These are phyloP conservation scores for Chaenodraco wilsoni DNA, from an alignment of 2,797 vertebrate genomes.

Conservation along the genomic window DNA sequence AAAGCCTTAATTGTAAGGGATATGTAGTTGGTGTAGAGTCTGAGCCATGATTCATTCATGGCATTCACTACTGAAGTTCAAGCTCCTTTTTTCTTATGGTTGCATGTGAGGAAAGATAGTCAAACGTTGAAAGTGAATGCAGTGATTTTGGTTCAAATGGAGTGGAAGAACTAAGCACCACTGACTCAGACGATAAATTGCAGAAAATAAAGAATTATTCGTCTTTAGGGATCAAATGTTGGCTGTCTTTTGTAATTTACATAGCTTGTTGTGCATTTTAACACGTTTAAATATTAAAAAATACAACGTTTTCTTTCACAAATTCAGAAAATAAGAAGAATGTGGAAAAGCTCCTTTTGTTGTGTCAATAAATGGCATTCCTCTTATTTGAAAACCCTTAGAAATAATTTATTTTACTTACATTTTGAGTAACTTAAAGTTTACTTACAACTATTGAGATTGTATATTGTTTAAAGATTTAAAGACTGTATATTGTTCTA, in stretches of 20 bases:
- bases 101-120: constrained; percentile 38
- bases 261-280: not conserved
- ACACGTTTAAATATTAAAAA: not conserved
- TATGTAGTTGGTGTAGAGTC: too few species aligned
- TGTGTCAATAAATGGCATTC: not conserved
- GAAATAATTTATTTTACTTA: not conserved
- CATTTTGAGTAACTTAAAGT: not conserved
- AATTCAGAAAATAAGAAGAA: not conserved
- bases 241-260: not conserved
- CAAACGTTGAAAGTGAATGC: constrained; percentile 43
- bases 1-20: too few species aligned
- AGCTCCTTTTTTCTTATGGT: constrained; percentile 46
- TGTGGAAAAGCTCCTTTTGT: not conserved
- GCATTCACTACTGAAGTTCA: constrained; percentile 50
- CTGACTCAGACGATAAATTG: not conserved
- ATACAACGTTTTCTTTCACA: not conserved
- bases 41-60: constrained; percentile 44
- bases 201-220: not conserved
- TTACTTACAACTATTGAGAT: not conserved
- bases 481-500: too few species aligned
- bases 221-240: not conserved
- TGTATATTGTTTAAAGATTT: not conserved
- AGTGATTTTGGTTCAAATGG: constrained; percentile 26
- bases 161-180: not conserved
- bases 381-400: not conserved